Conservation (phyloP, 2,113 vertebrate species). For the Peromyscus californicus region DNA sequence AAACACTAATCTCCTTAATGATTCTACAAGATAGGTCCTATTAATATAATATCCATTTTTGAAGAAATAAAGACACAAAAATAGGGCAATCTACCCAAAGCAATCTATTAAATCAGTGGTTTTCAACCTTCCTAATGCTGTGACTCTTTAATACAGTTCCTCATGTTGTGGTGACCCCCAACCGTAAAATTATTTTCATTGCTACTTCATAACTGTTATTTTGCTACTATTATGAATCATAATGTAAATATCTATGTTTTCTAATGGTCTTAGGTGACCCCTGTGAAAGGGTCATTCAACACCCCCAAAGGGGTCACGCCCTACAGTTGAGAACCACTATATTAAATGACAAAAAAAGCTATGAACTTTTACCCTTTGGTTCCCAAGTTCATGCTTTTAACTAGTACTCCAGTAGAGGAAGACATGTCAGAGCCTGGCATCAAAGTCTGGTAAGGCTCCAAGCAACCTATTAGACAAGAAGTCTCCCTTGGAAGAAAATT, state of each 20-base stretch:
- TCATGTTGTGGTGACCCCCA: background rate
- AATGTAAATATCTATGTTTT: background rate
- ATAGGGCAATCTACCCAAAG: background rate
- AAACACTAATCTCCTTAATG: background rate
- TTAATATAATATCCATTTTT: background rate
- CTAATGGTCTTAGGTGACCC: background rate
- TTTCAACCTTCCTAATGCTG: background rate
- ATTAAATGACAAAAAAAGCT: background rate
- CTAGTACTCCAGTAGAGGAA: background rate
- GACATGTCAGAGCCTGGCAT: background rate
- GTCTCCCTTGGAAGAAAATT: background rate
- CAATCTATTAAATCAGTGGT: background rate
- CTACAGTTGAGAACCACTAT: background rate
- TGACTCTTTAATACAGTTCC: background rate
- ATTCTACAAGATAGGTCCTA: background rate
- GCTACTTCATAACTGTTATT: background rate
- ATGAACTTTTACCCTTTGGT: conserved; percentile 2
- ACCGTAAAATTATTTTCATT: background rate
- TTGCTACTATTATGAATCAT: background rate
- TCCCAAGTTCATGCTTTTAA: conserved; percentile 47
- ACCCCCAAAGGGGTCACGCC: background rate
- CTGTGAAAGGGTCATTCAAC: background rate
- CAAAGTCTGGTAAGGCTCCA: background rate
- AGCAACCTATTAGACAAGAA: conserved; percentile 1
- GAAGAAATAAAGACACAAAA: background rate